These are phyloP conservation scores for Channallabes apus DNA, from an alignment of 2,797 vertebrate genomes.

Conservation along the genomic window DNA sequence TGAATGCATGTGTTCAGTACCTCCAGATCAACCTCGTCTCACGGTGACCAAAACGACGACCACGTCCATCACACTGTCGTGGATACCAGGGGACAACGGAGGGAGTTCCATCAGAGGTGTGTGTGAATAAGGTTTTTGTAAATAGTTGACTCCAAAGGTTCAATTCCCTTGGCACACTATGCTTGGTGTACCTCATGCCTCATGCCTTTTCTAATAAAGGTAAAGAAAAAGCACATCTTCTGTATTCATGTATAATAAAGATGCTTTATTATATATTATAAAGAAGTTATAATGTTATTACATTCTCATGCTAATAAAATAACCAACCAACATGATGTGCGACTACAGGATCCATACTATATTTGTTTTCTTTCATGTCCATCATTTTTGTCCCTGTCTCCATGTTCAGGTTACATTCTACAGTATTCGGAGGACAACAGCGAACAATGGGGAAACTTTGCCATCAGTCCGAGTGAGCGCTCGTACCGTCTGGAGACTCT, in stretches of 20 bases:
- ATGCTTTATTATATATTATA: too few species aligned
- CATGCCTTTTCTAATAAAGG: too few species aligned
- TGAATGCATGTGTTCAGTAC: conserved; percentile 72
- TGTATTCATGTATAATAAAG: neutral
- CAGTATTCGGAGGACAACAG: conserved; percentile 99
- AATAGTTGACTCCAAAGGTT: neutral
- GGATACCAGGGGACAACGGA: conserved; percentile 97
- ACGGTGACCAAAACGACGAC: conserved; percentile 97
- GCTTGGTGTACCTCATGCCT: too few species aligned
- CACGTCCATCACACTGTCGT: conserved; percentile 95
- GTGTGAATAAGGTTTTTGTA: neutral
- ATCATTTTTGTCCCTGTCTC: neutral
- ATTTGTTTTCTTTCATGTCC: conserved; percentile 1
- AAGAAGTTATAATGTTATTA: neutral
- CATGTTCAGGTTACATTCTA: conserved; percentile 87
- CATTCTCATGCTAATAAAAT: neutral
- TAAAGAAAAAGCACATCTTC: too few species aligned
- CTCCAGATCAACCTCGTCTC: conserved; percentile 97
- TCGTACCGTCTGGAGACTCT: conserved; percentile 91
- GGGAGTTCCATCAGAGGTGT: conserved; percentile 97
- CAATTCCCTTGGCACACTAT: too few species aligned
- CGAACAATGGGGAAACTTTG: conserved; percentile 95
- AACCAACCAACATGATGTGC: neutral
- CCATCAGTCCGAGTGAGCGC: conserved; percentile 94
- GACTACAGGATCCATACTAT: too few species aligned